Evolutionary conservation across 2,888 invertebrate species (phyloP).

Genomic region (Cryptus viduatorius): DNA sequence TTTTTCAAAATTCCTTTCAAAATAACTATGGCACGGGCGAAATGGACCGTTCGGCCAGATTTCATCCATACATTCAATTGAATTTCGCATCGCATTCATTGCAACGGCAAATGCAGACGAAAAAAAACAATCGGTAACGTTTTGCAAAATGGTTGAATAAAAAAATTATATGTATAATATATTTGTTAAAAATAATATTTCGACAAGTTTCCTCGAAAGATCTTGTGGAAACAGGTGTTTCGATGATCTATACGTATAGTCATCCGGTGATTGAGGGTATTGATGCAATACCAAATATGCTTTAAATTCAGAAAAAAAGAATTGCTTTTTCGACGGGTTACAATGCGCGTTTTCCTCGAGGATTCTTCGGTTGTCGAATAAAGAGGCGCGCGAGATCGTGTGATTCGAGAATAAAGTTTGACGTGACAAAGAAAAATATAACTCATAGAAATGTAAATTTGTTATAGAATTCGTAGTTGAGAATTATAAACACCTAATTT

Average conservation of each 20-base stretch:
- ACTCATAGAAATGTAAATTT: not conserved
- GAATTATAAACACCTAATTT: not conserved
- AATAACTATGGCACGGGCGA: not conserved
- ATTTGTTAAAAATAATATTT: not conserved
- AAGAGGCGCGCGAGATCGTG: not conserved
- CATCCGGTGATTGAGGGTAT: constrained; percentile 16
- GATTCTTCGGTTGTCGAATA: not conserved
- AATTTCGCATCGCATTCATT: too few relatives aligned
- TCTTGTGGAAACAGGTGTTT: constrained; percentile 41
- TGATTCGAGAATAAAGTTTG: not conserved
- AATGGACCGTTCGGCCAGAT: too few relatives aligned
- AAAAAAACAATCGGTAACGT: too few relatives aligned
- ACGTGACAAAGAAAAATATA: not conserved
- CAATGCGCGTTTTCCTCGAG: not conserved
- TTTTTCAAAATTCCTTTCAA: not conserved
- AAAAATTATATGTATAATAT: not conserved
- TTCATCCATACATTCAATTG: too few relatives aligned
- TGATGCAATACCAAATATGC: constrained; percentile 16
- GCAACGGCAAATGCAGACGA: too few relatives aligned
- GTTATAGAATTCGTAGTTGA: not conserved
- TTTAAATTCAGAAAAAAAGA: not conserved
- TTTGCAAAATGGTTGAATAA: too few relatives aligned
- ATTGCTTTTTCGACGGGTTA: not conserved
- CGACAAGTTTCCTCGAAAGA: not conserved
- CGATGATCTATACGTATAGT: not conserved